Evolutionary conservation across 2,888 invertebrate genomes (phyloP).

Genomic region (Limenitis camilla): DNA sequence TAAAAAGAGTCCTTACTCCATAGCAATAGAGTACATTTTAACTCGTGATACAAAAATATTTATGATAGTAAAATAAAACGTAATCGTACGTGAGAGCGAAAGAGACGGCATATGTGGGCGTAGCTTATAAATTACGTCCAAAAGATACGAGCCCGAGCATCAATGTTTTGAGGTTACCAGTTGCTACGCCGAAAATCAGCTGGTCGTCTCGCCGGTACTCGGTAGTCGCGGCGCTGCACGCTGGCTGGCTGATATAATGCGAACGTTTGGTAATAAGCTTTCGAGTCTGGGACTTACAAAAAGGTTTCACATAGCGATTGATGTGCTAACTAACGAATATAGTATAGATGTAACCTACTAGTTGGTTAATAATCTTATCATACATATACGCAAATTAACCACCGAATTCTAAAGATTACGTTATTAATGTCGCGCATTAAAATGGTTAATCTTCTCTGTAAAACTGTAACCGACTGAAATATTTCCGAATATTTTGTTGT

Average conservation of each 20-base stretch:
- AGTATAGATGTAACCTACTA: too few relatives aligned
- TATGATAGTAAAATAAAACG: constrained; percentile 41
- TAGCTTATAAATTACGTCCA: constrained; percentile 54
- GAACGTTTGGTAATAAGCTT: constrained; percentile 17
- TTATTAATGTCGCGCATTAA: too few relatives aligned
- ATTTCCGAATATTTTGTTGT: too few relatives aligned
- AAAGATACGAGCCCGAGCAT: constrained; percentile 32
- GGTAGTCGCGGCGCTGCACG: too few relatives aligned
- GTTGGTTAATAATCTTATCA: constrained; percentile 6
- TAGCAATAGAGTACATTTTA: constrained; percentile 33
- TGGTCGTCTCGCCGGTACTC: too few relatives aligned
- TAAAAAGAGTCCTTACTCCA: constrained; percentile 35
- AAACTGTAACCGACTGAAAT: too few relatives aligned
- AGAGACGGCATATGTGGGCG: constrained; percentile 52
- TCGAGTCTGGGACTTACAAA: constrained; percentile 4
- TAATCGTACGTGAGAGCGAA: constrained; percentile 32
- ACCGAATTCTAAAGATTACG: neutral
- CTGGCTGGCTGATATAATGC: constrained; percentile 21
- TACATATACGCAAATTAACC: neutral
- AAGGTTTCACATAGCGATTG: constrained; percentile 3
- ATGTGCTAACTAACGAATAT: constrained; percentile 1
- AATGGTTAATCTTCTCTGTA: too few relatives aligned
- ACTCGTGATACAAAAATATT: constrained; percentile 37
- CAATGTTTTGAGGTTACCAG: constrained; percentile 46
- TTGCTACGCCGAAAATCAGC: constrained; percentile 67